These are phyloP conservation scores for Thecophora atra DNA, from an alignment of 2,888 invertebrate species.

Conservation along the genomic window DNA sequence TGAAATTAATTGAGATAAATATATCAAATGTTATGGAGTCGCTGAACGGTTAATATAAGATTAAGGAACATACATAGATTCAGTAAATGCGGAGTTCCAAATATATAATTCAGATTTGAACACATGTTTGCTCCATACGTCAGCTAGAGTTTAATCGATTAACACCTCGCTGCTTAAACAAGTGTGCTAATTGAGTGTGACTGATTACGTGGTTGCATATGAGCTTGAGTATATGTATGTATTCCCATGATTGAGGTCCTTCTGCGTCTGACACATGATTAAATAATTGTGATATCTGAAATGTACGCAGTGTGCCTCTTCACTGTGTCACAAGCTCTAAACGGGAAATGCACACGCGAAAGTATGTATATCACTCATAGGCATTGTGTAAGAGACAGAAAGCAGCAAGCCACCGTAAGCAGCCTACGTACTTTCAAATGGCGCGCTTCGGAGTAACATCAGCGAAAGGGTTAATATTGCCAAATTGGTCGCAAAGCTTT, in stretches of 20 bases:
- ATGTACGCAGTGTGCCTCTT: neutral
- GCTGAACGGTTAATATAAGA: no score
- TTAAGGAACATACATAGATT: no score
- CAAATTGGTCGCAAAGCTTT: no score
- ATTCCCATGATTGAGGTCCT: neutral
- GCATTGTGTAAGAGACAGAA: neutral
- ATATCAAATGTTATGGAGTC: no score
- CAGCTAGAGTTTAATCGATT: constrained; percentile 21
- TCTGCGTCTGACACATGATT: neutral
- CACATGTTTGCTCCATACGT: neutral
- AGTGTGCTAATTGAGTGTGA: neutral
- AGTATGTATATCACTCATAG: constrained; percentile 11
- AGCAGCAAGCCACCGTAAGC: neutral
- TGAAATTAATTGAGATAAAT: no score
- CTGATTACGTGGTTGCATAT: no score
- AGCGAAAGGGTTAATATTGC: no score
- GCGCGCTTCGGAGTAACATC: neutral
- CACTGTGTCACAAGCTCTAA: constrained; percentile 7
- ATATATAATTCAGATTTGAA: no score
- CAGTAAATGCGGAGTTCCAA: no score
- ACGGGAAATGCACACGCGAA: constrained; percentile 25
- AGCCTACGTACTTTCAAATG: neutral
- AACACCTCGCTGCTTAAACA: constrained; percentile 11
- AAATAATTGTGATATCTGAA: constrained; percentile 6
- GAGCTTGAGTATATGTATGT: constrained; percentile 9